These are phyloP conservation scores for Drosophila guanche DNA, from an alignment of 1,140 invertebrate genomes.

Conservation along the genomic window DNA sequence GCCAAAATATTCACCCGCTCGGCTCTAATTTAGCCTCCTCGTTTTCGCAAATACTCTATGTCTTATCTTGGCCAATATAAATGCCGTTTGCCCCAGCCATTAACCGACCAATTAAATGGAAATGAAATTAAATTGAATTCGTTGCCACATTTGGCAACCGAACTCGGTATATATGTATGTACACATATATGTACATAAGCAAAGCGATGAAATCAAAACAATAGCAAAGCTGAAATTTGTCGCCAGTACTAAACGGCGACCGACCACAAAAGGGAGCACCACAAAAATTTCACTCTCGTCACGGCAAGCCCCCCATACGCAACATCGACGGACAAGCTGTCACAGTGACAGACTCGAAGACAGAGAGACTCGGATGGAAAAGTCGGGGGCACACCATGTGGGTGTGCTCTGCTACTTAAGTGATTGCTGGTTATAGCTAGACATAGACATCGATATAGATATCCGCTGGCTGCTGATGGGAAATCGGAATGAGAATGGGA, in stretches of 20 bases:
- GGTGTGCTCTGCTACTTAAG: constrained; percentile 68
- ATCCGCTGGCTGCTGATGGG: constrained; percentile 50
- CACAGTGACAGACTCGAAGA: constrained; percentile 9
- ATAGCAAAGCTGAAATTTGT: constrained; percentile 7
- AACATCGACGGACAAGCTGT: constrained; percentile 7
- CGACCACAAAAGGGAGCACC: not conserved
- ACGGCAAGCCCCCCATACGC: constrained; percentile 13
- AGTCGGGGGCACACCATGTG: constrained; percentile 25
- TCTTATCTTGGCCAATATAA: constrained; percentile 21
- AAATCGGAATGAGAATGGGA: constrained; percentile 17
- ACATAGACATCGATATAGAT: constrained; percentile 29
- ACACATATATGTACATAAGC: constrained; percentile 15
- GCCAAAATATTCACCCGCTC: not conserved
- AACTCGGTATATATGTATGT: not conserved
- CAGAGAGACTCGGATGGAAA: not conserved
- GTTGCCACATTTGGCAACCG: constrained; percentile 31
- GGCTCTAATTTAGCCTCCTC: no score
- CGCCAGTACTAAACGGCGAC: no score
- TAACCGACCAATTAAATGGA: constrained; percentile 46
- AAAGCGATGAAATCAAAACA: constrained; percentile 55
- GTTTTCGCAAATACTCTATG: constrained; percentile 1
- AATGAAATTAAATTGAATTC: constrained; percentile 62
- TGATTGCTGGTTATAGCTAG: constrained; percentile 60
- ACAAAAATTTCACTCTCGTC: constrained; percentile 46
- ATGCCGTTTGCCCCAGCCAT: constrained; percentile 24